Evolutionary conservation across 2,113 vertebrate genomes (phyloP).

Genomic region (Actenoides hombroni): DNA sequence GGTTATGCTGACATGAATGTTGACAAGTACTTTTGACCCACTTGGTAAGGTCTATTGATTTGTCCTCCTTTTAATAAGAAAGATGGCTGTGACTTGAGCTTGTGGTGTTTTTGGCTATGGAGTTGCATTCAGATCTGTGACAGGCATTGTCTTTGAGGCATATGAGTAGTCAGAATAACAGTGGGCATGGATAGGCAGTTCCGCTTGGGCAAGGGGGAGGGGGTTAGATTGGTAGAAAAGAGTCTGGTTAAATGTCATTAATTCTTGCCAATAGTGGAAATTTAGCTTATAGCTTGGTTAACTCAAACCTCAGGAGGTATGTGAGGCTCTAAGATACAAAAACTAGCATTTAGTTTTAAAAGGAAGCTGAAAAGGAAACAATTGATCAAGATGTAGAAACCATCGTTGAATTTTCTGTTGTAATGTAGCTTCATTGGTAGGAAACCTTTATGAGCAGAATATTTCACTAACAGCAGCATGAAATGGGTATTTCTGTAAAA

Average conservation of each 20-base stretch:
- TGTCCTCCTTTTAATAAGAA: neutral
- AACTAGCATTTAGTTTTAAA: neutral
- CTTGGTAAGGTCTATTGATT: neutral
- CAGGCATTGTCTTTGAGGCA: neutral
- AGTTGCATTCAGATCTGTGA: slow-evolving; percentile 18
- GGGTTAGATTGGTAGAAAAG: neutral
- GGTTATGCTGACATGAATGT: neutral
- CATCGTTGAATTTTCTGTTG: neutral
- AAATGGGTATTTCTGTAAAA: neutral
- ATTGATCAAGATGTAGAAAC: neutral
- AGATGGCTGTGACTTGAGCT: neutral
- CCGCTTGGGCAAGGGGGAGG: neutral
- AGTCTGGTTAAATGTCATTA: neutral
- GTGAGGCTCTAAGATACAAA: neutral
- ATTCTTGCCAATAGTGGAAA: neutral
- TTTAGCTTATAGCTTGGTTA: neutral
- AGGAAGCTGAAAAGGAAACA: neutral
- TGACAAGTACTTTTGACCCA: neutral
- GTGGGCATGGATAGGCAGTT: neutral
- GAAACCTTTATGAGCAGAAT: neutral
- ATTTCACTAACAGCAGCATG: neutral
- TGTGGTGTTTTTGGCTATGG: neutral
- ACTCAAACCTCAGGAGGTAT: neutral
- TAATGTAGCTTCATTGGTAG: neutral
- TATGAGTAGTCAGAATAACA: neutral